Evolutionary conservation across 2,113 vertebrate species (phyloP), one percentile per base, ranked within the genome.

Genomic region (Bothrops jararaca): DNA sequence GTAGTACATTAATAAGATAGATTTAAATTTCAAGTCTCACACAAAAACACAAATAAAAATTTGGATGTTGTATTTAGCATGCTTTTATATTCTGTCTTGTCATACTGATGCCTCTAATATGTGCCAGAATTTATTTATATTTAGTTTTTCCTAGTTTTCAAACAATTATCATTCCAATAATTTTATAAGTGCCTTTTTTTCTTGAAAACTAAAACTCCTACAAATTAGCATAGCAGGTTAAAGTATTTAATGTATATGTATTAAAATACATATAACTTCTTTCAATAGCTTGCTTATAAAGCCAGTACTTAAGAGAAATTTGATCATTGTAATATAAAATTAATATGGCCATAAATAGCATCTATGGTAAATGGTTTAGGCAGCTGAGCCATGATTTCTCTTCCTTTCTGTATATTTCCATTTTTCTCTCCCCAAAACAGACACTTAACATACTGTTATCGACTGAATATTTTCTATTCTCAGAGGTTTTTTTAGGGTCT

Each of bases 111-210:
- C 0, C 88, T 93, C 50, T 29, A 54, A 53, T 92, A 91, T 74
- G 26, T 80, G 39, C 87, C 23, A 93, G 10, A 5, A 50, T 90
- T 95, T 56, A 85, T 88, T 90, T 90, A 93, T 80, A 94, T 58
- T 39, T 39, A 2, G 9, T 39, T 20, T 22, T 13, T 24, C 3
- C 5, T 89, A 45, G 86, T 88, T n/a, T 88, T 53, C 18, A 20
- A n/a, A 88, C 26, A 15, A 29, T 87, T 87, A 20, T n/a, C 50
- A 80, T 80, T 80, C 18, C 34, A 80, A 80, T 80, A 42, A 74
- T 74, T 74, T 34, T 74, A 5, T 42, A 80, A 22, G 34, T 42
- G 7, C 34, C n/a, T 39, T 80, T 80, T 54, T 80, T 80, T 42
- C 15, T 80, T 9, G 7, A 18, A 80, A 80, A 80, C 74, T 80